Percentiles rank a stretch among this genome's conserved stretches.
Evolutionary conservation across 2,113 vertebrate species (phyloP).

Genomic region (Fregata magnificens): DNA sequence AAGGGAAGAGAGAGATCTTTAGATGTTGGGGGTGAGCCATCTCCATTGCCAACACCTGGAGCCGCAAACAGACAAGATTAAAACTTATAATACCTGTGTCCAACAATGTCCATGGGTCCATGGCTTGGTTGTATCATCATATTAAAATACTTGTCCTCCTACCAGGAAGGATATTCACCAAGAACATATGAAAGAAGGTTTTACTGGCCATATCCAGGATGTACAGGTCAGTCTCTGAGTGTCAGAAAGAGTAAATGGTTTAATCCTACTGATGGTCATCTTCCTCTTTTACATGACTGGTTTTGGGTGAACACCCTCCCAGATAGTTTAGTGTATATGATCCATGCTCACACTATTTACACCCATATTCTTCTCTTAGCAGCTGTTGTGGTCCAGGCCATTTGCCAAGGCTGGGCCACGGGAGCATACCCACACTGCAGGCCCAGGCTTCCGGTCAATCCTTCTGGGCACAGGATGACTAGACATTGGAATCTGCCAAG

Average conservation of each 20-base stretch:
- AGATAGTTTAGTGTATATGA: neutral
- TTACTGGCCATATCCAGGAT: neutral
- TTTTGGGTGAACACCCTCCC: neutral
- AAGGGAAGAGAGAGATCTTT: neutral
- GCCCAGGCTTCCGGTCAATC: neutral
- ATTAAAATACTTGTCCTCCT: neutral
- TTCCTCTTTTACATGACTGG: neutral
- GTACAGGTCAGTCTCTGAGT: neutral
- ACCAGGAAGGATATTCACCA: neutral
- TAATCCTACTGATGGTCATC: neutral
- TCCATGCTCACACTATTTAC: neutral
- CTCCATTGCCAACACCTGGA: neutral
- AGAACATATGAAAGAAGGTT: neutral
- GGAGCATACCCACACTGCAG: neutral
- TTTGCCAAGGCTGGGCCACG: neutral
- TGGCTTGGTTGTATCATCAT: neutral
- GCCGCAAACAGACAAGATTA: neutral
- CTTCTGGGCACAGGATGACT: neutral
- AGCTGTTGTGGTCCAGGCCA: neutral
- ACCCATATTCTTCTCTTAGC: neutral
- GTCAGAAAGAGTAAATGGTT: neutral
- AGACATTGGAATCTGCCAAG: neutral
- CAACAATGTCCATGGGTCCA: neutral
- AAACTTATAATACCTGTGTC: neutral
- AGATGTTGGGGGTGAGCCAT: neutral